Base-by-base conservation (phyloP, 2,113 vertebrate genomes). In the Pipra filicauda region DNA sequence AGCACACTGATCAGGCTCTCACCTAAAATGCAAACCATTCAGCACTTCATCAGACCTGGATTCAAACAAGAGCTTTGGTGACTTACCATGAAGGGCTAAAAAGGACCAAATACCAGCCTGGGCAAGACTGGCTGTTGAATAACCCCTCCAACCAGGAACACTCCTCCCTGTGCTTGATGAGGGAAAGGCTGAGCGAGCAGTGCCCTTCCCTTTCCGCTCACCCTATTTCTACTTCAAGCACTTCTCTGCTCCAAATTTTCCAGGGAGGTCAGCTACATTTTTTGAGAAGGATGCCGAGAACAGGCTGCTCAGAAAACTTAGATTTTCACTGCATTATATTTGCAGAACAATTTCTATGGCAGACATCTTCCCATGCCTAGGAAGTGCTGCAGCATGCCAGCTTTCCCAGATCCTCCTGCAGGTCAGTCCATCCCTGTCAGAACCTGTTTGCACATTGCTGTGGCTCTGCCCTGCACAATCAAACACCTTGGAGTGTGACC, bases 151-250 rank as follows among this genome's bases (percentile, higher is more conserved):
- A 72, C 13, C 6, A 83, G 43, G 23, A 88, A 18, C 6, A 3
- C 24, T 44, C 43, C 62, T 76, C 49, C 15, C 13, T 14, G 37
- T 15, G 37, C 33, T 52, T 15, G 51, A 35, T 21, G 21, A 62
- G 18, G 20, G 6, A 31, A 54, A 35, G 35, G 19, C 30, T 67
- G 51, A 55, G 27, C 41, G 49, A 0, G 0, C 18, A 48, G 8
- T 6, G 12, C 9, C 22, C 21, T 71, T 13, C 37, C 15, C 26
- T 77, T 62, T 51, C 57, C 26, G 8, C 39, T 33, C 52, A 21
- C 7, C 8, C 5, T 35, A 4, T 71, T 73, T 66, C 28, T 48
- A 3, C 22, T 61, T 64, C 62, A 61, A 22, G 21, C n/a, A 17
- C 12, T 48, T 51, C 37, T 55, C 61, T 71, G 54, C 24, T 71